phyloP scores from a whole-genome alignment of 2,888 invertebrate genomes.

The Antheraea yamamai region DNA sequence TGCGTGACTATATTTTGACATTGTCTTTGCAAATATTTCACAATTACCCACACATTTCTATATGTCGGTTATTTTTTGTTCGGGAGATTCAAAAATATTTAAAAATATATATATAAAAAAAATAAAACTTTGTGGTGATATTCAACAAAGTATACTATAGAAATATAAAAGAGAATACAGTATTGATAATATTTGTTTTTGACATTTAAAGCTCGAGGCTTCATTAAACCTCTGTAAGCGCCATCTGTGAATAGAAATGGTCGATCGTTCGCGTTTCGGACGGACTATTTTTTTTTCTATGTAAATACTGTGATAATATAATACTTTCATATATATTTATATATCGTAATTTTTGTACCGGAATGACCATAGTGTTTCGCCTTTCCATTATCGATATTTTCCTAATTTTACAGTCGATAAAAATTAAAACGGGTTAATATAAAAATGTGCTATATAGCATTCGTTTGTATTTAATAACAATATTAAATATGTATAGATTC shows the following conservation, averaged over 20 bases:
- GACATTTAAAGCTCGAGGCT: background rate
- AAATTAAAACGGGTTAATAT: conserved; percentile 2
- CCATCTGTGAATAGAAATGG: background rate
- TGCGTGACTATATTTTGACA: conserved; percentile 55
- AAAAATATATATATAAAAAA: background rate
- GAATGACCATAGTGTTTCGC: background rate
- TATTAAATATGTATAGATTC: background rate
- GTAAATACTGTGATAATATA: background rate
- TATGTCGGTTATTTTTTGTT: background rate
- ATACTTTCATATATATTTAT: background rate
- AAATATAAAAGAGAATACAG: background rate
- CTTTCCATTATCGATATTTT: background rate
- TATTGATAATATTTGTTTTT: background rate
- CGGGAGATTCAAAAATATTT: background rate
- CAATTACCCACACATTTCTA: background rate
- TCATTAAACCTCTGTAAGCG: background rate
- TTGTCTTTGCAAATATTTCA: conserved; percentile 20
- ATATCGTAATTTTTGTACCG: background rate
- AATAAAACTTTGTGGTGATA: background rate
- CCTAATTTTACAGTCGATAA: background rate
- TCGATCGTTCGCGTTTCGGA: conserved; percentile 43
- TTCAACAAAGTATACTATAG: background rate
- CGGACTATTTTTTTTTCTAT: conserved; percentile 45
- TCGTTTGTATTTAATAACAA: conserved; percentile 2
- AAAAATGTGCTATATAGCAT: background rate